phyloP scores from a whole-genome alignment of 2,888 invertebrate species.

The Tipula helvola region DNA sequence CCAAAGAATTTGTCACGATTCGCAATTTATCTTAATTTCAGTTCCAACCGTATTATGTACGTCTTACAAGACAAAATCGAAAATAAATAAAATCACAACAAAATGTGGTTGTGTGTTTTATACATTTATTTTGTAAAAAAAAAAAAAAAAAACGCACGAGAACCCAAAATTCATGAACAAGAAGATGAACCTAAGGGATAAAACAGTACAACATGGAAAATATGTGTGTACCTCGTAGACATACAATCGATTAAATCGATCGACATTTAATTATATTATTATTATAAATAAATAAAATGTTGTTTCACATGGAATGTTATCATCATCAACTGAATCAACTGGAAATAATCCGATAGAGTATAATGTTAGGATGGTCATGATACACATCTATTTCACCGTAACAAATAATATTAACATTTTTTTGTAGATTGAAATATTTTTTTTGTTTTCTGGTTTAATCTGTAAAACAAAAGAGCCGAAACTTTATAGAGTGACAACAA shows the following conservation, averaged over 20 bases:
- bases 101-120: background rate
- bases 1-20: background rate
- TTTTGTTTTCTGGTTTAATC: background rate
- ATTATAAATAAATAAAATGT: background rate
- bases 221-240: background rate
- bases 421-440: background rate
- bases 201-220: background rate
- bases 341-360: background rate
- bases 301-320: background rate
- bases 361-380: background rate
- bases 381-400: background rate
- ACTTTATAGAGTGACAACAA: background rate
- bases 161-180: background rate
- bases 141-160: background rate
- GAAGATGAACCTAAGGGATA: background rate
- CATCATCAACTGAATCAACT: background rate
- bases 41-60: background rate
- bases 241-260: background rate
- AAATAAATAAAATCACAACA: background rate
- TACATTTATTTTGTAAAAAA: background rate
- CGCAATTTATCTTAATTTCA: background rate
- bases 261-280: background rate
- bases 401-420: background rate
- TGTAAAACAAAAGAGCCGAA: background rate
- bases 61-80: background rate